Conservation (phyloP, 2,797 vertebrate species). For the Gallinago nigripennis region DNA sequence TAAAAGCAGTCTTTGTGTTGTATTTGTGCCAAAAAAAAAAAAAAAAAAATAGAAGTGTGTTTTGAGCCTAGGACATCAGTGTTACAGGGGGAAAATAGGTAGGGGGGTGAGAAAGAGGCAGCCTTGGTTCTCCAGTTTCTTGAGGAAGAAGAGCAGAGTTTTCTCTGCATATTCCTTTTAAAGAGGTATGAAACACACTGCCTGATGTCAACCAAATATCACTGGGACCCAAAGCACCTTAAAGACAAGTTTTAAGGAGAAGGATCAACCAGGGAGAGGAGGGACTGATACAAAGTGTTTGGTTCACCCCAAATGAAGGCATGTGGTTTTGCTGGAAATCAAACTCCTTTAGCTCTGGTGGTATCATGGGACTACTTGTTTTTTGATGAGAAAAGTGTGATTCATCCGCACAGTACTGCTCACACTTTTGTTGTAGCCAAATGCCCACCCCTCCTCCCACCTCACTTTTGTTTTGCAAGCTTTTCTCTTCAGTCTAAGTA, state of each 20-base stretch:
- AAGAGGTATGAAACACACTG: not conserved
- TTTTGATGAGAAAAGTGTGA: not conserved
- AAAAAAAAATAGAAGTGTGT: not conserved
- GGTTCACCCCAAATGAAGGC: not conserved
- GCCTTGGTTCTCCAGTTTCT: not conserved
- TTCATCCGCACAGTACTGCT: not conserved
- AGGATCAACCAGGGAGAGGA: not conserved
- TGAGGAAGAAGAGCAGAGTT: not conserved
- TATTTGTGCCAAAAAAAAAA: not conserved
- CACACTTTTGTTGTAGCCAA: not conserved
- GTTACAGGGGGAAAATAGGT: not conserved
- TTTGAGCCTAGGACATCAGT: not conserved
- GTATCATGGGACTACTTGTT: not conserved
- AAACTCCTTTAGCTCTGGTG: not conserved
- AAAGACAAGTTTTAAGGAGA: not conserved
- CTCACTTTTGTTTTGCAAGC: conserved; percentile 5
- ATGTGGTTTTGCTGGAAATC: fast-evolving
- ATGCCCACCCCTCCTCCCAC: conserved; percentile 1
- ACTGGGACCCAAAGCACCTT: not conserved
- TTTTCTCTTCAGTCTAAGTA: not conserved
- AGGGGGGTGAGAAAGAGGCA: not conserved
- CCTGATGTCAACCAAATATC: not conserved
- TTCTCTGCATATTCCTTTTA: not conserved
- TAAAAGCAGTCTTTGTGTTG: not conserved
- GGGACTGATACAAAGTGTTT: not conserved